Evolutionary conservation across 2,888 invertebrate genomes (phyloP), one percentile per base, ranked within the genome.

Genomic region (Microplitis deprimator): DNA sequence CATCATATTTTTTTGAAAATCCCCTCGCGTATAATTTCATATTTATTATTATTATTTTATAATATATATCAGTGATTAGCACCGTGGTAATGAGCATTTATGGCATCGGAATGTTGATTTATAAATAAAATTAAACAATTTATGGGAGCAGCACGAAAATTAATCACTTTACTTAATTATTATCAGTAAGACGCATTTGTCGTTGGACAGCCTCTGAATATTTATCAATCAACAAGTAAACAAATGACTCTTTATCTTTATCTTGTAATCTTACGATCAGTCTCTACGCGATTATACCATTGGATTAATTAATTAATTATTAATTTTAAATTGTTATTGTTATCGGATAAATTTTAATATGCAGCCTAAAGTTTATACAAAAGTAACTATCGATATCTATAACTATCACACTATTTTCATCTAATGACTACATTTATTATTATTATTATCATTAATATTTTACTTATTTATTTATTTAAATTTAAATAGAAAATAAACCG

Each of bases 1-100:
- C 20, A 29, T 29, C 3, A 29, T 2, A 29, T 29, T 29, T 29
- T 29, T 3, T 29, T 29, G 4, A 29, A 29, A 29, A 29, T 29
- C 29, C 50, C 50, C 50, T 13, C 50, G 50, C 50, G 50, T 50
- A 50, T 50, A 50, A 50, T 50, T 50, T 50, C 50, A 13, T 50
- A 50, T 50, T 50, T 50, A 50, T 50, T 13, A 50, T 50, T 13
- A 50, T 50, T 50, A 50, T 5, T 13, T 13, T 10, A 29, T 50
- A 50, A 50, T 50, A 50, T 50, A 20, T 20, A n/a, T 13, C 68
- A 68, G 10, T 41, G 70, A 40, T 40, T 70, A 41, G 70, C 41
- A 70, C 13, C 41, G 50, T 50, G 39, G 68, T 80, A 80, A 82
- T 73, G 80, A 67, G 80, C 60, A 7, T 70, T 17, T 67, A 38